These are phyloP conservation scores for Mermis nigrescens DNA, from an alignment of 2,888 invertebrate species.

Conservation along the genomic window DNA sequence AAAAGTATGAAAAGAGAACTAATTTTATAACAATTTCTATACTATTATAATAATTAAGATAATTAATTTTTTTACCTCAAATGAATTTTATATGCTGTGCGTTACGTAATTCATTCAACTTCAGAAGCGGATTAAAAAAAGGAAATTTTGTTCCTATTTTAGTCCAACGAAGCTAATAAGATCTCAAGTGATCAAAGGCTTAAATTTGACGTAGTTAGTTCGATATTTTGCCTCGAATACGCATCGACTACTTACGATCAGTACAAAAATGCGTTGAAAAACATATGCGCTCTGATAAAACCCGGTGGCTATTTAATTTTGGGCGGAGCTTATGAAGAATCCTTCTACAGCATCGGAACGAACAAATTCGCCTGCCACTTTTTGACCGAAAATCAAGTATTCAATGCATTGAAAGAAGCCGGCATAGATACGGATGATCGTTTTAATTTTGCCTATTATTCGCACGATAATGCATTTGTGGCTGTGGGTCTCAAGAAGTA, in stretches of 20 bases:
- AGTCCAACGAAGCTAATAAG: too few relatives aligned
- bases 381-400: constrained; percentile 5
- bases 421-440: constrained; percentile 1
- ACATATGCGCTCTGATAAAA: constrained; percentile 2
- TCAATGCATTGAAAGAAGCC: not conserved
- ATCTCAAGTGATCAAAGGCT: too few relatives aligned
- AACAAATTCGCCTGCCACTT: constrained; percentile 1
- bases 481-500: not conserved
- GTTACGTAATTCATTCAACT: too few relatives aligned
- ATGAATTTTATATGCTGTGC: too few relatives aligned
- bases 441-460: not conserved
- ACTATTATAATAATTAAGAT: too few relatives aligned
- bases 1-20: too few relatives aligned
- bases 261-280: not conserved
- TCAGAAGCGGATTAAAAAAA: too few relatives aligned
- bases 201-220: constrained; percentile 8
- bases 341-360: not conserved
- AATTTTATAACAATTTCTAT: too few relatives aligned
- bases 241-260: constrained; percentile 2
- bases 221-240: constrained; percentile 9
- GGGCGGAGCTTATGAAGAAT: constrained; percentile 5
- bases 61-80: too few relatives aligned
- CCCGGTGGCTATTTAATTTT: constrained; percentile 10
- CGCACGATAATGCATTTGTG: not conserved
- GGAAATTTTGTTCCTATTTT: too few relatives aligned